Base-by-base conservation (phyloP, 2,888 invertebrate species). In the Protula sp. region DNA sequence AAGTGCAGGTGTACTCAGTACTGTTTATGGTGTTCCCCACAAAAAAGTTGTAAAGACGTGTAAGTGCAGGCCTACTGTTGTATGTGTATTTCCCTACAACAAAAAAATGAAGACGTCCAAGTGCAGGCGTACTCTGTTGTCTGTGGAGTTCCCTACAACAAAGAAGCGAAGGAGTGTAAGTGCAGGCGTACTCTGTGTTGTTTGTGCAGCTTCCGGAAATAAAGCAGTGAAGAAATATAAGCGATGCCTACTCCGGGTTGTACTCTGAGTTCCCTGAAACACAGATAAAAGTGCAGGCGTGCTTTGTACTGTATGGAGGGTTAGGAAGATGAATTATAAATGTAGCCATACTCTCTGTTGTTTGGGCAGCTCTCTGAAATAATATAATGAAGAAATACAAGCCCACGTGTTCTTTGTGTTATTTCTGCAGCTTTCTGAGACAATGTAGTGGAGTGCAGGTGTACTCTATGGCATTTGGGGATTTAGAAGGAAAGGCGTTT, bases 381-480 rank as follows among this genome's bases (percentile, higher is more conserved):
- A 19, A 5, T 24, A 30, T 48, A 56, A 5, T 9, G 24, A 27
- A 38, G n/a, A n/a, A n/a, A n/a, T n/a, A n/a, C n/a, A n/a, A n/a
- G n/a, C n/a, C n/a, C n/a, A n/a, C n/a, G n/a, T n/a, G n/a, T n/a
- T n/a, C n/a, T n/a, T n/a, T n/a, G n/a, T n/a, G n/a, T n/a, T n/a
- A n/a, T n/a, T n/a, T n/a, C n/a, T n/a, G n/a, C n/a, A n/a, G n/a
- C n/a, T n/a, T n/a, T n/a, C n/a, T n/a, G n/a, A n/a, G n/a, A n/a
- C n/a, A n/a, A n/a, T n/a, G n/a, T n/a, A n/a, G n/a, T n/a, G 60
- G 65, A 66, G 57, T 66, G 66, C 19, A 50, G 58, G 31, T 57
- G 9, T 14, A 66, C 57, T 3, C 60, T 62, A 48, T 64, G 64
- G 48, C 14, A 57, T n/a, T n/a, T n/a, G n/a, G n/a, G n/a, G n/a